A percentile compares a stretch with the other conserved stretches of the same genome.
Conservation (phyloP, 2,113 vertebrate genomes). For the Sander lucioperca region DNA sequence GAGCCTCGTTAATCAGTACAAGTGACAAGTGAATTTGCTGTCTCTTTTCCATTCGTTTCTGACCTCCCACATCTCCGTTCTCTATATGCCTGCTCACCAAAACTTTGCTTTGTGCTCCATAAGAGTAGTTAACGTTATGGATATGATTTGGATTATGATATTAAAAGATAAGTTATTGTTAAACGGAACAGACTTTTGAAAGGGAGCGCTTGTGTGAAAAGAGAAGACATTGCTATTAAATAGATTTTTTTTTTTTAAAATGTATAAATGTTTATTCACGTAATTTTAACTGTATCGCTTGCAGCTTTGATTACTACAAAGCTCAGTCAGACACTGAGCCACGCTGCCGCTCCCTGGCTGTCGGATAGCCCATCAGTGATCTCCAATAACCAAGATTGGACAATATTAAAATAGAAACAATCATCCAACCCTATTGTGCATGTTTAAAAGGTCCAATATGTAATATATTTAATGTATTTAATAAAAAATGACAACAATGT, state of each 20-base stretch:
- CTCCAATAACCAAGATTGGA: background rate
- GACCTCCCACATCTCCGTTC: background rate
- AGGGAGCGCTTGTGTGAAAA: background rate
- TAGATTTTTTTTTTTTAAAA: background rate
- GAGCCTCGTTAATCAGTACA: background rate
- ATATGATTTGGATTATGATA: background rate
- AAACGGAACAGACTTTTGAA: background rate
- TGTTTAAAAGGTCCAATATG: too few relatives aligned
- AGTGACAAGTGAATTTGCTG: background rate
- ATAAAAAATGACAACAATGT: too few relatives aligned
- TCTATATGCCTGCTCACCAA: background rate
- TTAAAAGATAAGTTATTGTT: background rate
- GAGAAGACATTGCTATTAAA: background rate
- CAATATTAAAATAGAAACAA: background rate
- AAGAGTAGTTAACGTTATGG: background rate
- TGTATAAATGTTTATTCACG: too few relatives aligned
- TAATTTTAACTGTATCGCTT: too few relatives aligned
- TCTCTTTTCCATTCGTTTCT: background rate
- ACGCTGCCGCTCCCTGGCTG: background rate
- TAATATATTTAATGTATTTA: too few relatives aligned
- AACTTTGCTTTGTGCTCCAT: background rate
- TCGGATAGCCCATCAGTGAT: background rate
- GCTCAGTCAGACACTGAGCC: background rate
- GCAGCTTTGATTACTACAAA: background rate
- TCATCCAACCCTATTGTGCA: background rate